A percentile compares a stretch with the other conserved stretches of the same genome.
Conservation (phyloP, 2,113 vertebrate genomes). For the Orthochromis malagaraziensis region DNA sequence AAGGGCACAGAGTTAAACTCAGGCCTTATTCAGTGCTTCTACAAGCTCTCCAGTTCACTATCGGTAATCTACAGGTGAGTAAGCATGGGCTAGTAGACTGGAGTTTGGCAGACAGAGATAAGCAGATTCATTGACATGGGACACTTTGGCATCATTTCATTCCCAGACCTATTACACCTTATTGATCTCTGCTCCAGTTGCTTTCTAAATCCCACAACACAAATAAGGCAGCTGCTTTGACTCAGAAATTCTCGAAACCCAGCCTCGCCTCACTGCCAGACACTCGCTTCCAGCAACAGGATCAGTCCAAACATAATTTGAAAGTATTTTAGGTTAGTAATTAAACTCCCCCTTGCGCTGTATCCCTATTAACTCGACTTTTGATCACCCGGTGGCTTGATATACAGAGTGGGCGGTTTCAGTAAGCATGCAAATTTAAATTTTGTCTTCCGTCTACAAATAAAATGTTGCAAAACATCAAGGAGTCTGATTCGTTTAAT, state of each 20-base stretch:
- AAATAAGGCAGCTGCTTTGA: conserved; percentile 50
- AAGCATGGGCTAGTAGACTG: conserved; percentile 24
- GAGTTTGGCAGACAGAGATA: conserved; percentile 65
- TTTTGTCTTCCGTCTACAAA: conserved; percentile 34
- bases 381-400: conserved; percentile 53
- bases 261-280: background rate
- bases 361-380: conserved; percentile 58
- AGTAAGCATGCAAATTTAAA: conserved; percentile 55
- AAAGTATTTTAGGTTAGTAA: conserved; percentile 57
- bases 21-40: conserved; percentile 16
- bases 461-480: conserved; percentile 45
- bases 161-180: conserved; percentile 64
- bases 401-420: conserved; percentile 53
- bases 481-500: conserved; percentile 34
- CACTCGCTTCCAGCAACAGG: conserved; percentile 16
- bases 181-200: conserved; percentile 64
- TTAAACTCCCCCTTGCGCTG: conserved; percentile 50
- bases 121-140: conserved; percentile 71
- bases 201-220: conserved; percentile 50
- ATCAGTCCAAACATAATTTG: conserved; percentile 40
- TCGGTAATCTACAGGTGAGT: conserved; percentile 66
- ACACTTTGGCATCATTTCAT: conserved; percentile 64
- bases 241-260: conserved; percentile 33
- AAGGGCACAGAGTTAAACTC: conserved; percentile 31
- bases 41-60: conserved; percentile 38